Evolutionary conservation across 1,140 invertebrate species (phyloP).

Genomic region (Lysiphlebus fabarum): DNA sequence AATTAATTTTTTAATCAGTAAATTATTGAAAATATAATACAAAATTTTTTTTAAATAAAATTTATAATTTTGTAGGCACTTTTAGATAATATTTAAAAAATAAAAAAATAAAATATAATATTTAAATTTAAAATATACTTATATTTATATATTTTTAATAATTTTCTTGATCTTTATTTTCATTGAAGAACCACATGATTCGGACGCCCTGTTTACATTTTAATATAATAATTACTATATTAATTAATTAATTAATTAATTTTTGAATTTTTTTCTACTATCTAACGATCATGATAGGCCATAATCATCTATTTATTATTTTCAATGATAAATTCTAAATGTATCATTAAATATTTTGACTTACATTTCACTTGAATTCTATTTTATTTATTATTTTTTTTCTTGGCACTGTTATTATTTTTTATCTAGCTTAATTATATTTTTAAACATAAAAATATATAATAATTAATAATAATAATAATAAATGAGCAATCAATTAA

Average conservation of each 20-base stretch:
- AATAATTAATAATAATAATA: constrained; percentile 2
- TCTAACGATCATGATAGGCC: constrained; percentile 11
- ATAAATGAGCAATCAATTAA: not conserved
- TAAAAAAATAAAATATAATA: constrained; percentile 10
- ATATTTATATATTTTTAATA: not conserved
- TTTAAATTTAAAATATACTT: not conserved
- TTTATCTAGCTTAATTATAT: not conserved
- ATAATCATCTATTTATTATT: not conserved
- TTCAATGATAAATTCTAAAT: too few species aligned
- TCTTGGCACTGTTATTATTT: constrained; percentile 21
- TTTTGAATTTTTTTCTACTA: constrained; percentile 10
- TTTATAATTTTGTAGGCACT: constrained; percentile 46
- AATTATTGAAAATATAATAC: not conserved
- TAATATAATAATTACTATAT: constrained; percentile 14
- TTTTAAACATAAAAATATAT: not conserved
- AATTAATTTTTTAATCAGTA: not conserved
- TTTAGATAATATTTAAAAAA: constrained; percentile 41
- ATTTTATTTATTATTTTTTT: constrained; percentile 12
- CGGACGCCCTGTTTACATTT: not conserved
- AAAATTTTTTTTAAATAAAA: constrained; percentile 11
- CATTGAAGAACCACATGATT: not conserved
- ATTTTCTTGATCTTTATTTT: not conserved
- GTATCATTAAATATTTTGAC: too few species aligned
- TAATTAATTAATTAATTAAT: constrained; percentile 10
- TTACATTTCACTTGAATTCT: not conserved